These are phyloP conservation scores for Euglossa dilemma DNA, from an alignment of 1,140 invertebrate genomes.

Conservation along the genomic window DNA sequence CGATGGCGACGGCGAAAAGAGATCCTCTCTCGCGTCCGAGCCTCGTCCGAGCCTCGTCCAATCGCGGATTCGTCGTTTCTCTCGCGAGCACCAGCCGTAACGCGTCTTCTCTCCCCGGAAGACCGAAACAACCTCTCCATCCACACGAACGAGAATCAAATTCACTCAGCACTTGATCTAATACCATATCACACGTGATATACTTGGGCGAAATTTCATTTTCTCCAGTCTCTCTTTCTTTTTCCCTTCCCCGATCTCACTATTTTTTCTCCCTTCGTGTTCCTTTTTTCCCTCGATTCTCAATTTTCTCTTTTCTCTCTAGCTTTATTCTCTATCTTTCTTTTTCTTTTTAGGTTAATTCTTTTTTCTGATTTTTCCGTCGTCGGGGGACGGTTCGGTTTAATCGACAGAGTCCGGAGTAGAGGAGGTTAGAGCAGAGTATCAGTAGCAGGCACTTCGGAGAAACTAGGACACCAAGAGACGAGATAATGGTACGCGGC, in stretches of 20 bases:
- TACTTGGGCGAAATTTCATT: neutral
- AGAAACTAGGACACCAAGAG: slow-evolving; percentile 41
- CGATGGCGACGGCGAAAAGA: slow-evolving; percentile 53
- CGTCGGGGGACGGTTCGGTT: neutral
- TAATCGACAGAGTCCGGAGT: neutral
- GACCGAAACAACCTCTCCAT: neutral
- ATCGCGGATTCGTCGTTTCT: slow-evolving; percentile 18
- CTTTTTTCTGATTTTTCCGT: neutral
- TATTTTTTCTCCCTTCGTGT: neutral
- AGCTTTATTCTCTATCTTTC: neutral
- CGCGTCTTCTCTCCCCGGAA: neutral
- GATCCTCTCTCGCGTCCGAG: slow-evolving; percentile 15
- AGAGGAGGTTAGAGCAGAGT: neutral
- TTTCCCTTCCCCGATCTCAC: neutral
- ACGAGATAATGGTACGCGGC: slow-evolving; percentile 5
- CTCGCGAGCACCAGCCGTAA: neutral
- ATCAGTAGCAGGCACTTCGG: slow-evolving; percentile 24
- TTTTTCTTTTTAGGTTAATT: neutral
- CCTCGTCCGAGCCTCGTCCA: neutral
- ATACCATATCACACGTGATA: slow-evolving; percentile 38
- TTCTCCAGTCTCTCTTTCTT: neutral
- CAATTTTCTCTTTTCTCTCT: neutral
- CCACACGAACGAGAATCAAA: slow-evolving; percentile 44
- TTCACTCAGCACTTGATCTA: slow-evolving; percentile 36
- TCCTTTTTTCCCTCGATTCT: neutral